Evolutionary conservation across 1,140 invertebrate species (phyloP).

Genomic region (Goniozus legneri): DNA sequence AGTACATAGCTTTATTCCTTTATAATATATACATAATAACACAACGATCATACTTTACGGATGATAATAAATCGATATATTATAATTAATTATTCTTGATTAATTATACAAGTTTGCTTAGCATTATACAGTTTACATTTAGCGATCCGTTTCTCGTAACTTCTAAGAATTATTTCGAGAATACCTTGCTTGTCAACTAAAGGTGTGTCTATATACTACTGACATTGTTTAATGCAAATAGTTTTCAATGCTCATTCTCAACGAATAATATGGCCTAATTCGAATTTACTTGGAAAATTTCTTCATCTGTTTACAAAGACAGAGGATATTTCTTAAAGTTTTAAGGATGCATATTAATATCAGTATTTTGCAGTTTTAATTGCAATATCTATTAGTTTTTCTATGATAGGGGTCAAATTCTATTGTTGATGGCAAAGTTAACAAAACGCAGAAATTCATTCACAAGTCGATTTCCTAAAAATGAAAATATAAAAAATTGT

Average conservation of each 20-base stretch:
- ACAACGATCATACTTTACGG: conserved; percentile 27
- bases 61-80: conserved; percentile 26
- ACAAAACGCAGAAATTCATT: conserved; percentile 13
- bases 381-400: conserved; percentile 22
- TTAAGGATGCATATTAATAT: conserved; percentile 17
- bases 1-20: conserved; percentile 30
- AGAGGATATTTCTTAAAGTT: too few species aligned
- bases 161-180: conserved; percentile 20
- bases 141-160: conserved; percentile 23
- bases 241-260: too few species aligned
- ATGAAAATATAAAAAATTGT: conserved; percentile 42
- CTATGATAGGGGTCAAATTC: conserved; percentile 27
- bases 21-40: conserved; percentile 35
- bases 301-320: too few species aligned
- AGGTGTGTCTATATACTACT: too few species aligned
- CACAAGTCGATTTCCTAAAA: conserved; percentile 14
- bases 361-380: conserved; percentile 29
- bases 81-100: conserved; percentile 26
- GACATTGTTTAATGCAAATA: too few species aligned
- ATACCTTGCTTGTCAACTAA: conserved; percentile 20
- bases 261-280: too few species aligned
- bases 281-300: too few species aligned
- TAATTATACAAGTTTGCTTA: conserved; percentile 34
- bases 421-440: conserved; percentile 28
- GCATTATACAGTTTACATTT: conserved; percentile 27